phyloP scores from a whole-genome alignment of 2,797 vertebrate genomes.

The Micromesistius poutassou region DNA sequence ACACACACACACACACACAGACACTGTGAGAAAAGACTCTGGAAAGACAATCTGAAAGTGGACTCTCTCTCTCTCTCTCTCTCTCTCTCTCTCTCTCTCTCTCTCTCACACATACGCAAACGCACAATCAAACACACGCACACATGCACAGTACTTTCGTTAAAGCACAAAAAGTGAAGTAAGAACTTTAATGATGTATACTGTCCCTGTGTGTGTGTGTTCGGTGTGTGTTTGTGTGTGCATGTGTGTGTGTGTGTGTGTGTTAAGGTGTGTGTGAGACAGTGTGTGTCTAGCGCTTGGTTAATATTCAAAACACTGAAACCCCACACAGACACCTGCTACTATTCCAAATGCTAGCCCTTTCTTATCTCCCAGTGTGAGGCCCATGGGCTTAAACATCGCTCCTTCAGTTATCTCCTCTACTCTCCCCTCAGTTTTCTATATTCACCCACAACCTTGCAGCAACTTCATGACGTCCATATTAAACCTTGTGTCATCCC shows the following conservation, averaged over 20 bases:
- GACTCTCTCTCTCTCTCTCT: too few relatives aligned
- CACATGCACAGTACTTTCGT: not conserved
- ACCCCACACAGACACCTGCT: not conserved
- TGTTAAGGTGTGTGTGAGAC: not conserved
- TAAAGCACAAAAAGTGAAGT: not conserved
- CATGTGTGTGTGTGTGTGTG: not conserved
- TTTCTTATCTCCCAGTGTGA: not conserved
- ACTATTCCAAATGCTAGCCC: not conserved
- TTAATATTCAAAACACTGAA: not conserved
- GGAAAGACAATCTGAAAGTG: too few relatives aligned
- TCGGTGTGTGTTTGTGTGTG: not conserved
- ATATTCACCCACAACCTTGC: not conserved
- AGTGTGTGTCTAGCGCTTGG: not conserved
- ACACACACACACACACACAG: not conserved
- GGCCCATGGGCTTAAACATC: not conserved
- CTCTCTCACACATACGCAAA: too few relatives aligned
- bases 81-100: too few relatives aligned
- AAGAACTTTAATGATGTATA: not conserved
- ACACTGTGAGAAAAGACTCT: not conserved
- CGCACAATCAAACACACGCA: not conserved
- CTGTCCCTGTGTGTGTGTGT: not conserved
- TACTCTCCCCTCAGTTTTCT: not conserved
- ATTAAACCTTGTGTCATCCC: not conserved
- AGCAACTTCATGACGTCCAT: not conserved
- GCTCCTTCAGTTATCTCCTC: not conserved